Percentiles rank a stretch among this genome's conserved stretches.
Evolutionary conservation across 2,888 invertebrate species (phyloP).

Genomic region (Sarcophaga carnaria): DNA sequence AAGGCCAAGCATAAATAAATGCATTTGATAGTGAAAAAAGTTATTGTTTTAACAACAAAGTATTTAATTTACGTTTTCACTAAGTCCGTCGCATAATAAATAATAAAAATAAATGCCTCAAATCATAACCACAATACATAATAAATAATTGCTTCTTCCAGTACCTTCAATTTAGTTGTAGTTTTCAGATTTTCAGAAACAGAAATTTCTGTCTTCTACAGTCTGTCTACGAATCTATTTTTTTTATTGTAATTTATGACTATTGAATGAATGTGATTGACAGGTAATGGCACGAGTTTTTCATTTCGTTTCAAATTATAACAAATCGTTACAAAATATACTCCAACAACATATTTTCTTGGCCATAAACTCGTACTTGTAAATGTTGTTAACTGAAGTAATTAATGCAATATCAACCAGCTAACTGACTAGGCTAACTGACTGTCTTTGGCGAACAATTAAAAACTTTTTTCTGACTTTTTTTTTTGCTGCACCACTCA

Average conservation of each 20-base stretch:
- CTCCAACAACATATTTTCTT: conserved; percentile 40
- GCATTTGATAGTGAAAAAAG: no score
- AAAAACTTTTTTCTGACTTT: background rate
- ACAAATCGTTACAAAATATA: conserved; percentile 59
- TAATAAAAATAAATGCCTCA: no score
- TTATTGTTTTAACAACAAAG: no score
- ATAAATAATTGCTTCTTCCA: conserved; percentile 19
- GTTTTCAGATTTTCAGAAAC: background rate
- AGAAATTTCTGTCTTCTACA: no score
- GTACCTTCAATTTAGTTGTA: conserved; percentile 13
- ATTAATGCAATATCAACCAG: conserved; percentile 49
- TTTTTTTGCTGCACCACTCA: conserved; percentile 28
- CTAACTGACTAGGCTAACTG: no score
- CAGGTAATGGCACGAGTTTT: conserved; percentile 67
- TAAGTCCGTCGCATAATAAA: no score
- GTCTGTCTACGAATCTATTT: no score
- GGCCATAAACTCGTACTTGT: conserved; percentile 12
- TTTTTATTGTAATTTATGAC: conserved; percentile 24
- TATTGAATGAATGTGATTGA: conserved; percentile 62
- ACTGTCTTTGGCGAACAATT: no score
- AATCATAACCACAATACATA: no score
- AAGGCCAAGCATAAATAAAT: no score
- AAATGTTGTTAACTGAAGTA: conserved; percentile 29
- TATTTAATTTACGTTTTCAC: no score
- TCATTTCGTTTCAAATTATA: conserved; percentile 51